A percentile compares a stretch with the other conserved stretches of the same genome.
phyloP scores from a whole-genome alignment of 2,797 vertebrate species.

The Crenichthys baileyi region DNA sequence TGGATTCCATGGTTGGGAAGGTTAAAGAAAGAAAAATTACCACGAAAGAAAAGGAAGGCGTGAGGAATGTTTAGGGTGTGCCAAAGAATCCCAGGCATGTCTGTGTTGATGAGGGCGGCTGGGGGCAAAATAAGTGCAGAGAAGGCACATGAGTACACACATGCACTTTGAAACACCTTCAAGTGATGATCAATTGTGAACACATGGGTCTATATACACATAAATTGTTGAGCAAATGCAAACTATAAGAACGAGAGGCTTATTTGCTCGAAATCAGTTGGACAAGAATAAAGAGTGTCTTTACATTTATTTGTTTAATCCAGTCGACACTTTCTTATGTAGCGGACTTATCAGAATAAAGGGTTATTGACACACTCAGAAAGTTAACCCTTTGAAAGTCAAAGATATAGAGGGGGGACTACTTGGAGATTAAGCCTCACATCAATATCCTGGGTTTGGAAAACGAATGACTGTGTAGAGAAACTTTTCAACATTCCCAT shows the following conservation, averaged over 20 bases:
- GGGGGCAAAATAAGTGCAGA: conserved; percentile 46
- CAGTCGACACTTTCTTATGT: not conserved
- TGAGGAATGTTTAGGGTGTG: conserved; percentile 76
- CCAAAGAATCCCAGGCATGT: conserved; percentile 82
- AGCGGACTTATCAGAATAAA: not conserved
- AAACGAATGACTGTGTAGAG: conserved; percentile 45
- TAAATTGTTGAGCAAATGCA: conserved; percentile 28
- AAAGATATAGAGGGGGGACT: conserved; percentile 42
- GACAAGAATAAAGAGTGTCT: not conserved
- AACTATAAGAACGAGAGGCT: conserved; percentile 18
- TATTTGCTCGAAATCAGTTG: conserved; percentile 8
- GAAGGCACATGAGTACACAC: conserved; percentile 19
- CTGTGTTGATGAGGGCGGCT: conserved; percentile 43
- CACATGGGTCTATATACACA: conserved; percentile 18
- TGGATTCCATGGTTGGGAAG: conserved; percentile 45
- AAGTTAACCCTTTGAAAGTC: conserved; percentile 16
- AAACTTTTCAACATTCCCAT: conserved; percentile 10
- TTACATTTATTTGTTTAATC: conserved; percentile 9
- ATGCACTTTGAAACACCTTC: conserved; percentile 16
- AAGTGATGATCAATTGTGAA: conserved; percentile 32
- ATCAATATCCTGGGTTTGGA: conserved; percentile 58
- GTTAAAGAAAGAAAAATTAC: conserved; percentile 45
- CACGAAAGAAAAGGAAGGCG: conserved; percentile 67
- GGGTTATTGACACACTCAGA: conserved; percentile 1
- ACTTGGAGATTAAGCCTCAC: conserved; percentile 41